Base-by-base conservation (phyloP, 2,113 vertebrate species). In the Megalops atlanticus region DNA sequence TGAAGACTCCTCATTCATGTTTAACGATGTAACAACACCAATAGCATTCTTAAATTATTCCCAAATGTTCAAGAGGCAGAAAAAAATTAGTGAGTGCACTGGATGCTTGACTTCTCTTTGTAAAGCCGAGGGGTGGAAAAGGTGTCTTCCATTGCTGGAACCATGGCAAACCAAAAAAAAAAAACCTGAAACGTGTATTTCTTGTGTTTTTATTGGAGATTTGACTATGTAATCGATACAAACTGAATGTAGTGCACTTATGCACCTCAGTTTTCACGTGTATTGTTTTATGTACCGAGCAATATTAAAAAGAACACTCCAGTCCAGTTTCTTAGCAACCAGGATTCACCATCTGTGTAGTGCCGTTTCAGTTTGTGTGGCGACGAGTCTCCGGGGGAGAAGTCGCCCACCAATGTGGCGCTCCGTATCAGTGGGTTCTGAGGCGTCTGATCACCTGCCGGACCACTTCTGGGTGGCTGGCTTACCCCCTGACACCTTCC, bases 31-130 rank as follows among this genome's bases (percentile, higher is more conserved):
- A 16, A 38, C 40, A 45, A 24, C 49, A 41, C 47, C 54, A 14
- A 10, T 70, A 76, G 18, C 68, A 49, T 68, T 81, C 58, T 79
- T 73, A 79, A 84, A 87, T 83, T 40, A 54, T n/a, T 36, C 71
- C 54, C 49, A 40, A 7, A 72, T 15, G 14, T 16, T 14, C 21
- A 36, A 73, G 31, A 4, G 16, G 52, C 39, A 2, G 18, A 72
- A 31, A 1, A 31, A 21, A 16, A 14, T 31, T 39, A 36, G 31
- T 43, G 31, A 68, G 24, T 54, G 64, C 45, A 27, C 35, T 45
- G 18, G 15, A 49, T 52, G 41, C n/a, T 72, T 39, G 43, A 73
- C 39, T n/a, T 10, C 58, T 24, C 58, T 64, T 64, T 64, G 24
- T 64, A 31, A n/a, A 27, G n/a, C n/a, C n/a, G 58, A 31, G 2